phyloP scores from a whole-genome alignment of 2,888 invertebrate species.

The Pammene fasciana region DNA sequence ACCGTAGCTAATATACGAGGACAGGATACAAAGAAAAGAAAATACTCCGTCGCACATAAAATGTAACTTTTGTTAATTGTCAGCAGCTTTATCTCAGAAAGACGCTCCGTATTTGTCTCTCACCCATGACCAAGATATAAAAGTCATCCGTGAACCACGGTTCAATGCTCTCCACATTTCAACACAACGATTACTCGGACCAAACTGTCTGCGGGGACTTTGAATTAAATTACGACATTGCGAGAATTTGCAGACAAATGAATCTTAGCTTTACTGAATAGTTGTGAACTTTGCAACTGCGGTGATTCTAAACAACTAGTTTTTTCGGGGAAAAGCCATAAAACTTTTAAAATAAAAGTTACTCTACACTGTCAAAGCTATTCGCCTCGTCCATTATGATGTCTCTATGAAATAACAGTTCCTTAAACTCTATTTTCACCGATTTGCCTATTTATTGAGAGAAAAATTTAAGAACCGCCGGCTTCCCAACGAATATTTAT shows the following conservation, averaged over 20 bases:
- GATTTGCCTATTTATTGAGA: too few species aligned
- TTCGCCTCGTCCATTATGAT: too few species aligned
- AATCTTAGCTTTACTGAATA: slow-evolving; percentile 1
- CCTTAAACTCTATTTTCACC: too few species aligned
- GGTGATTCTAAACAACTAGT: not conserved
- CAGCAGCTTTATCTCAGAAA: slow-evolving; percentile 8
- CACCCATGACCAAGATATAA: slow-evolving; percentile 24
- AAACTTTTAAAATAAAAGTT: too few species aligned
- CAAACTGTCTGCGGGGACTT: slow-evolving; percentile 17
- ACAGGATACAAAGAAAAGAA: not conserved
- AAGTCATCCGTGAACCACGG: slow-evolving; percentile 12
- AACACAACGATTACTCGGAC: slow-evolving; percentile 19
- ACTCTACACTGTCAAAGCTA: too few species aligned
- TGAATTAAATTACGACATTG: slow-evolving; percentile 20
- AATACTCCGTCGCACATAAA: not conserved
- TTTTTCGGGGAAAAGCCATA: not conserved
- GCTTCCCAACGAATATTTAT: too few species aligned
- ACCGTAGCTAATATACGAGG: too few species aligned
- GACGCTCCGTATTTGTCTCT: slow-evolving; percentile 4
- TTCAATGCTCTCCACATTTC: slow-evolving; percentile 25
- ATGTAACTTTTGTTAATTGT: not conserved
- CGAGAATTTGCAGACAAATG: slow-evolving; percentile 18
- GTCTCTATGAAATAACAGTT: too few species aligned
- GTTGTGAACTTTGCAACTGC: not conserved
- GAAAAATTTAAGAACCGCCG: too few species aligned